A percentile compares a stretch with the other conserved stretches of the same genome.
Evolutionary conservation across 2,113 vertebrate species (phyloP).

Genomic region (Suricata suricatta): DNA sequence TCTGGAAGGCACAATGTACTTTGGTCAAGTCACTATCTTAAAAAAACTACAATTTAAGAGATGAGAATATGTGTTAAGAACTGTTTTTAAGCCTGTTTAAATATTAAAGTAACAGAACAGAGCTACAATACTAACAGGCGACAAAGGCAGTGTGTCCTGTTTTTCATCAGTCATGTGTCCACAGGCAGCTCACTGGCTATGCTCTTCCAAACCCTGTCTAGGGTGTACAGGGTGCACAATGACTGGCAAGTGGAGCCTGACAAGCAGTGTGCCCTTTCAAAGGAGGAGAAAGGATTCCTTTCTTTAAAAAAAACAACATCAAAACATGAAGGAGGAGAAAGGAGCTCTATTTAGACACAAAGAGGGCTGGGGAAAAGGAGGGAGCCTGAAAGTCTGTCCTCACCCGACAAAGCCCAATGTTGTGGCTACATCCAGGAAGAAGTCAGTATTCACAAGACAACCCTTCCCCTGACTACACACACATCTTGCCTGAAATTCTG

Average conservation of each 20-base stretch:
- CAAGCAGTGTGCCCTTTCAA: background rate
- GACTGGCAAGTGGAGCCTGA: background rate
- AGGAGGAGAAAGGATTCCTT: background rate
- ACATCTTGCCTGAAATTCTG: background rate
- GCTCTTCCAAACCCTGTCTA: background rate
- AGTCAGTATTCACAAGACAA: background rate
- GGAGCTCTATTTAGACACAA: background rate
- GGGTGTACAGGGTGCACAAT: no score
- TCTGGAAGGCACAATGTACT: background rate
- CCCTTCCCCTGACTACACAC: background rate
- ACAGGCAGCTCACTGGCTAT: rapidly evolving
- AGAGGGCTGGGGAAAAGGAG: background rate
- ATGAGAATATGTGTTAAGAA: conserved; percentile 18
- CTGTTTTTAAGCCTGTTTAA: conserved; percentile 17
- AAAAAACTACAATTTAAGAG: background rate
- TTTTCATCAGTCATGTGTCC: background rate
- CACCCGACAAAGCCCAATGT: background rate
- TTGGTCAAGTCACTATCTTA: background rate
- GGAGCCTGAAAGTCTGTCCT: background rate
- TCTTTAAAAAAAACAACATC: background rate
- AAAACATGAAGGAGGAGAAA: background rate
- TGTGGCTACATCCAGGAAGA: background rate
- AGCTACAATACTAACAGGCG: background rate
- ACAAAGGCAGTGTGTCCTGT: background rate
- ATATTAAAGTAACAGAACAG: conserved; percentile 1